Evolutionary conservation across 2,113 vertebrate species (phyloP).

Genomic region (Lasiurus borealis): DNA sequence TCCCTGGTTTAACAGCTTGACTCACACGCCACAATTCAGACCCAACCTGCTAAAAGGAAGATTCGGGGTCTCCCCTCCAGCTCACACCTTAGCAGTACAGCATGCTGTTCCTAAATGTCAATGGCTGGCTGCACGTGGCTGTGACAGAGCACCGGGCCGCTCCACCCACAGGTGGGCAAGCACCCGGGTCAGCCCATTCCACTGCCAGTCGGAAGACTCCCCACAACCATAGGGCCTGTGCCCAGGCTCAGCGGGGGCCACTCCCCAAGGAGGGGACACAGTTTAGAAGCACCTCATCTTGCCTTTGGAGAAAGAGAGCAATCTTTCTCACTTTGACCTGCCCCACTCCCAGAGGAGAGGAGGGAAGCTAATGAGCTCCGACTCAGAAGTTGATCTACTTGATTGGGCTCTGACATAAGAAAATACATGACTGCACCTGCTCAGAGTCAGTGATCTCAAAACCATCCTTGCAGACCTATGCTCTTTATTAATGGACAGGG

Average conservation of each 20-base stretch:
- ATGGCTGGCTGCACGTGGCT: background rate
- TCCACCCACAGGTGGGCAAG: background rate
- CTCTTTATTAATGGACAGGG: background rate
- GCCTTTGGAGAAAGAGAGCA: background rate
- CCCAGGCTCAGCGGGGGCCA: background rate
- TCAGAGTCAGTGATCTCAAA: background rate
- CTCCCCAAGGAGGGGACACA: background rate
- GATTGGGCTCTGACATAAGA: background rate
- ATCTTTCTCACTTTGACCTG: background rate
- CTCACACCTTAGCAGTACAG: background rate
- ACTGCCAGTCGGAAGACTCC: background rate
- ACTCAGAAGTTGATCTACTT: background rate
- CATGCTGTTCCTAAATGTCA: background rate
- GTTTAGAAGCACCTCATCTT: background rate
- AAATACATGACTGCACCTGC: background rate
- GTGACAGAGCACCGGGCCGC: background rate
- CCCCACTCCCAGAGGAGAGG: background rate
- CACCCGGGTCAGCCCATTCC: background rate
- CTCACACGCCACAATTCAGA: background rate
- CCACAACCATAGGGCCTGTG: background rate
- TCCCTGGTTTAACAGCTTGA: background rate
- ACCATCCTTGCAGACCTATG: background rate
- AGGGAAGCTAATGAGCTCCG: background rate
- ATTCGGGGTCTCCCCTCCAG: background rate
- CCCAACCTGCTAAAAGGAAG: background rate